Conservation (phyloP, 1,140 invertebrate species). For the Leptopilina boulardi region DNA sequence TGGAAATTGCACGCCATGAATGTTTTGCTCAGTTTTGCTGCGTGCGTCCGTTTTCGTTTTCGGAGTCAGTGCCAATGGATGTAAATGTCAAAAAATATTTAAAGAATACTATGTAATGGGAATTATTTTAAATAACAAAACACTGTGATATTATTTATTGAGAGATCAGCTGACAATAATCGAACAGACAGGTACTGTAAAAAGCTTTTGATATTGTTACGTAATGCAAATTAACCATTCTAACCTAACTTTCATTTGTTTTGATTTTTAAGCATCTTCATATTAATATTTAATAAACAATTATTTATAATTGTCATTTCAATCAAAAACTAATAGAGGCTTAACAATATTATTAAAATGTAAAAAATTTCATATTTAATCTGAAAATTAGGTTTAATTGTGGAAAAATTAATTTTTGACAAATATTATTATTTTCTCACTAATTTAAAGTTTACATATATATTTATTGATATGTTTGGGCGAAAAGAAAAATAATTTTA, state of each 20-base stretch:
- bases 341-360: no score
- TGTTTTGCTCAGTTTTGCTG: background rate
- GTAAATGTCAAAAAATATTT: background rate
- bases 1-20: constrained; percentile 13
- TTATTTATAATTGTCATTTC: no score
- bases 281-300: constrained; percentile 13
- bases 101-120: background rate
- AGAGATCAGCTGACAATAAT: constrained; percentile 7
- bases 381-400: no score
- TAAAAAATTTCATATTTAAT: no score
- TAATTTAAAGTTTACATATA: no score
- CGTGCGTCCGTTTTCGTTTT: background rate
- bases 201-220: constrained; percentile 5
- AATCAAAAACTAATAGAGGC: no score
- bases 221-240: background rate
- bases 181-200: background rate
- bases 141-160: background rate
- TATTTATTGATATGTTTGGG: background rate
- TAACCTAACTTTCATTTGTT: constrained; percentile 26
- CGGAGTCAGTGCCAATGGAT: background rate
- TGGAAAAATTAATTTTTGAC: no score
- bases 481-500: background rate
- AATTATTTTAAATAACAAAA: background rate
- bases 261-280: background rate
- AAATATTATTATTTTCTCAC: no score